Evolutionary conservation across 2,888 invertebrate genomes (phyloP).

Genomic region (Andrena dorsata): DNA sequence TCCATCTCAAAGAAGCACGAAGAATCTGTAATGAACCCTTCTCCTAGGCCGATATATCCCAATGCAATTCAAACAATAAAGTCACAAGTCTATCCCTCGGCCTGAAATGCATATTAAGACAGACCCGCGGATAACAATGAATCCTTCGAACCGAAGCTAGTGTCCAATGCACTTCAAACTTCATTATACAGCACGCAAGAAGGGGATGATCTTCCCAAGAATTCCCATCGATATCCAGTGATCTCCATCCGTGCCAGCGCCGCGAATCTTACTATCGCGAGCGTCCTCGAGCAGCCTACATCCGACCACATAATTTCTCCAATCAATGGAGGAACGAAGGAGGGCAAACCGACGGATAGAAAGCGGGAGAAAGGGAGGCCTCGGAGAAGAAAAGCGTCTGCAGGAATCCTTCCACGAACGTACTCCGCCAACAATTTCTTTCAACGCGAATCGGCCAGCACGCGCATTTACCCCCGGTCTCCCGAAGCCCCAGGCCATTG

Average conservation of each 20-base stretch:
- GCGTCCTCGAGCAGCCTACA: constrained; percentile 17
- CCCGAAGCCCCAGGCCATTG: constrained; percentile 51
- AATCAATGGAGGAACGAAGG: constrained; percentile 18
- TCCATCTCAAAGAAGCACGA: no score
- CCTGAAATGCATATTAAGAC: background rate
- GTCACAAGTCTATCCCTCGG: no score
- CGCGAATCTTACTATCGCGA: constrained; percentile 28
- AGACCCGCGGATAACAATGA: constrained; percentile 5
- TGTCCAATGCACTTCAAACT: background rate
- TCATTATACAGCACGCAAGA: constrained; percentile 23
- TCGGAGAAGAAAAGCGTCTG: background rate
- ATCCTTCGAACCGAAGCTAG: constrained; percentile 7
- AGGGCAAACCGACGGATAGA: background rate
- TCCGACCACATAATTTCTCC: constrained; percentile 24
- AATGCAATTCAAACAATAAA: no score
- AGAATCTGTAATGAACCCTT: no score
- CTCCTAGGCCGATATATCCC: no score
- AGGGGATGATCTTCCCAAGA: constrained; percentile 1
- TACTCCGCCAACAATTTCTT: constrained; percentile 39
- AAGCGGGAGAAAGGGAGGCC: no score
- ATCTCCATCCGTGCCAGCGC: constrained; percentile 10
- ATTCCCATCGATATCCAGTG: constrained; percentile 17
- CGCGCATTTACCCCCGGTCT: constrained; percentile 54
- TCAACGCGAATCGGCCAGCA: constrained; percentile 16
- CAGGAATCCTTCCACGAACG: constrained; percentile 30